These are phyloP conservation scores for Ophioninae sp. DNA, from an alignment of 2,888 invertebrate genomes.

Conservation along the genomic window DNA sequence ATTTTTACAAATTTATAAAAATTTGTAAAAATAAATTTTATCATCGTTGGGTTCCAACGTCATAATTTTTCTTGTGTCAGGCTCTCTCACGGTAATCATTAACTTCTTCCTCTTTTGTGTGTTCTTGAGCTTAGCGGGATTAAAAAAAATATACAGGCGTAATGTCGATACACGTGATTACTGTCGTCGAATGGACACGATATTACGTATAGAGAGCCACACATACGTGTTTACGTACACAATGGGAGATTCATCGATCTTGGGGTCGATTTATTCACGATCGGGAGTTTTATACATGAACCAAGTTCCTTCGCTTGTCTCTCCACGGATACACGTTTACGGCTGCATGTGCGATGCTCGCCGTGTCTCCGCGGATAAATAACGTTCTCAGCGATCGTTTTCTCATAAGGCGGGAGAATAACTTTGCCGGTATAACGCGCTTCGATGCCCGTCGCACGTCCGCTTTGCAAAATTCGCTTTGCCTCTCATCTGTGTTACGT, in stretches of 20 bases:
- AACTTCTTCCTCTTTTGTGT: constrained; percentile 4
- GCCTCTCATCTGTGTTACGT: constrained; percentile 52
- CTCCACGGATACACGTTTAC: background rate
- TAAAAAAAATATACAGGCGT: constrained; percentile 40
- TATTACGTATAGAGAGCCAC: background rate
- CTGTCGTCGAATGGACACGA: constrained; percentile 35
- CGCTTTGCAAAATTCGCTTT: constrained; percentile 54
- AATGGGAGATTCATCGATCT: constrained; percentile 56
- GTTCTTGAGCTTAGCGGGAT: constrained; percentile 12
- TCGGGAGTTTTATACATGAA: constrained; percentile 40
- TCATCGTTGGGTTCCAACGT: background rate
- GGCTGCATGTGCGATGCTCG: background rate
- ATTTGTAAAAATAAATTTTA: too few species aligned
- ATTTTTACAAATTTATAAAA: too few species aligned
- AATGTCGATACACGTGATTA: constrained; percentile 54
- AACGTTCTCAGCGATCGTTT: constrained; percentile 57
- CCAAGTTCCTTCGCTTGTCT: constrained; percentile 29
- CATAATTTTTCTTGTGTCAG: constrained; percentile 28
- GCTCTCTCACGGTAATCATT: background rate
- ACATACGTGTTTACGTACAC: constrained; percentile 24
- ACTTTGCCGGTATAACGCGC: constrained; percentile 39
- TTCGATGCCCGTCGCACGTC: constrained; percentile 57
- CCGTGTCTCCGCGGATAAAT: constrained; percentile 47
- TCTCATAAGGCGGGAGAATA: constrained; percentile 36
- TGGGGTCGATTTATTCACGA: constrained; percentile 60